These are phyloP conservation scores for Ctenomys sociabilis DNA, from an alignment of 2,113 vertebrate species.

Conservation along the genomic window DNA sequence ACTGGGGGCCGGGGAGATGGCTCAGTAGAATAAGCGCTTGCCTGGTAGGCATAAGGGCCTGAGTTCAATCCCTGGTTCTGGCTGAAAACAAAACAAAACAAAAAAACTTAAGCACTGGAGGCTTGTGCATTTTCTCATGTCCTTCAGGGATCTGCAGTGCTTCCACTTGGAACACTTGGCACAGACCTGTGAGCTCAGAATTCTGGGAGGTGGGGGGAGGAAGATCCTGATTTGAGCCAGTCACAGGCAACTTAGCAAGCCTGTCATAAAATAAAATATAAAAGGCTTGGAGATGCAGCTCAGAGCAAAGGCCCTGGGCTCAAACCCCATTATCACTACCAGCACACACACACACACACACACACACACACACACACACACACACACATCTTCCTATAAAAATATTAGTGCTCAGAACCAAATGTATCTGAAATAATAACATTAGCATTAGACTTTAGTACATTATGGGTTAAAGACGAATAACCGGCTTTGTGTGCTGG, in stretches of 20 bases:
- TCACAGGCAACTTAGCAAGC: background rate
- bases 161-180: background rate
- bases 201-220: background rate
- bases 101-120: background rate
- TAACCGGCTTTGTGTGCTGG: constrained; percentile 25
- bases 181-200: background rate
- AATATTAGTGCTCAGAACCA: background rate
- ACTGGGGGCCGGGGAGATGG: too few species aligned
- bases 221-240: background rate
- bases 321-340: background rate
- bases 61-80: too few species aligned
- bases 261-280: background rate
- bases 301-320: background rate
- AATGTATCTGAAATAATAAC: background rate
- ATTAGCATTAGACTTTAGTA: background rate
- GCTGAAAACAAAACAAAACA: too few species aligned
- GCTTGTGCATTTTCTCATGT: background rate
- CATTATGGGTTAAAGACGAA: constrained; percentile 39
- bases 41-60: too few species aligned
- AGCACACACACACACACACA: background rate
- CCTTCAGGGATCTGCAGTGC: background rate
- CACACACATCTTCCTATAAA: background rate
- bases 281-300: background rate
- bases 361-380: background rate
- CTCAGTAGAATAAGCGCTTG: too few species aligned